A percentile compares a stretch with the other conserved stretches of the same genome.
phyloP scores from a whole-genome alignment of 2,113 vertebrate genomes.

The Echinops telfairi region DNA sequence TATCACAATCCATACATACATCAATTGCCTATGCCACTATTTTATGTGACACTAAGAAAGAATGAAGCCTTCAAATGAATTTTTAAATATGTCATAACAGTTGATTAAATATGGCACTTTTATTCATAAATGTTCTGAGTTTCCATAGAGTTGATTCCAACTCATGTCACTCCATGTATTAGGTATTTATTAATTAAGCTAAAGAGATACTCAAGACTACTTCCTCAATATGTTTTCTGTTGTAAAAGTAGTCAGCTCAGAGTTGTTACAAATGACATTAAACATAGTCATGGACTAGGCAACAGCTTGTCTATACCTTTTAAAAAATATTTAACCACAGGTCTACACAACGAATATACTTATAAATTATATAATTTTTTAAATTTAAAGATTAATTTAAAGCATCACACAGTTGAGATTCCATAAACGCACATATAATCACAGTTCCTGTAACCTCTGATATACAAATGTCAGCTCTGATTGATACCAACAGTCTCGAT shows the following conservation, averaged over 20 bases:
- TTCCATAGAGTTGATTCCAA: too few relatives aligned
- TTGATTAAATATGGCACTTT: constrained; percentile 1
- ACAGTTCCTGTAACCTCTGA: constrained; percentile 84
- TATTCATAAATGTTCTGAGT: background rate
- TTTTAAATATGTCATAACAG: constrained; percentile 26
- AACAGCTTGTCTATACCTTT: constrained; percentile 60
- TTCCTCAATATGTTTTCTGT: constrained; percentile 37
- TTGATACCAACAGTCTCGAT: constrained; percentile 83
- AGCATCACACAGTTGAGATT: constrained; percentile 77
- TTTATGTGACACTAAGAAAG: constrained; percentile 41
- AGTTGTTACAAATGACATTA: constrained; percentile 77
- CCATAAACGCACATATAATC: constrained; percentile 70
- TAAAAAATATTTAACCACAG: constrained; percentile 79
- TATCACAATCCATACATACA: too few relatives aligned
- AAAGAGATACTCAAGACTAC: constrained; percentile 70
- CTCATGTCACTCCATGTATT: background rate
- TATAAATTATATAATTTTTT: constrained; percentile 81
- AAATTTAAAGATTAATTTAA: constrained; percentile 80
- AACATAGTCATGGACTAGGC: constrained; percentile 30
- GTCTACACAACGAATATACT: constrained; percentile 77
- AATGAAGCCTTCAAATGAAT: constrained; percentile 23
- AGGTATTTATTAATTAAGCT: constrained; percentile 56
- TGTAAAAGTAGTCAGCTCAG: constrained; percentile 53
- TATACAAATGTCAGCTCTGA: constrained; percentile 86
- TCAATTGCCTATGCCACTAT: background rate